A percentile compares a stretch with the other conserved stretches of the same genome.
phyloP scores from a whole-genome alignment of 23 tunicate species.

The Styela clava region DNA sequence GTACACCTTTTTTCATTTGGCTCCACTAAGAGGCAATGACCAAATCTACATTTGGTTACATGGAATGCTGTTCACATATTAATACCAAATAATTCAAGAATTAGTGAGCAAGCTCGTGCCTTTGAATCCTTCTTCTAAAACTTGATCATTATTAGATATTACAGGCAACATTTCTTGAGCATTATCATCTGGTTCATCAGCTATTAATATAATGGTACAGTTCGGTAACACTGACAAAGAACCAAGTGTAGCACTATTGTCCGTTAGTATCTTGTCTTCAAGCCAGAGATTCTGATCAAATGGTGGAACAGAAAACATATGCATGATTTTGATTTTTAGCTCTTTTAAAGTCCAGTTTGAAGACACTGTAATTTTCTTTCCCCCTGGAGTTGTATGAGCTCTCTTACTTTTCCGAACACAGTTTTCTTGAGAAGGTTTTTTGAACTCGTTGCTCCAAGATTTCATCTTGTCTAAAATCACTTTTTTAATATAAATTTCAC shows the following conservation, averaged over 20 bases:
- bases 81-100: neutral
- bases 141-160: conserved; percentile 39
- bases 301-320: conserved; percentile 66
- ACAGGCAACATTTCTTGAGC: conserved; percentile 18
- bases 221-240: conserved; percentile 43
- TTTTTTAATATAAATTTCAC: conserved; percentile 43
- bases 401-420: conserved; percentile 11
- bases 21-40: too few species aligned
- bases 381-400: conserved; percentile 43
- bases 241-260: conserved; percentile 47
- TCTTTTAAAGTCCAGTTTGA: conserved; percentile 67
- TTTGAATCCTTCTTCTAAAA: conserved; percentile 68
- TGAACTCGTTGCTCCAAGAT: neutral
- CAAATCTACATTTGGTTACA: too few species aligned
- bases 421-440: neutral
- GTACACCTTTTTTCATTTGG: too few species aligned
- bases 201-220: conserved; percentile 42
- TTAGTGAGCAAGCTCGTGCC: conserved; percentile 45
- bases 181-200: conserved; percentile 52
- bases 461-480: conserved; percentile 14
- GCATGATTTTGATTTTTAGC: conserved; percentile 70
- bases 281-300: conserved; percentile 88
- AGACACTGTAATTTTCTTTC: conserved; percentile 54
- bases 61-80: neutral
- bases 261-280: conserved; percentile 29